Evolutionary conservation across 2,888 invertebrate species (phyloP).

Genomic region (Caenorhabditis angaria): DNA sequence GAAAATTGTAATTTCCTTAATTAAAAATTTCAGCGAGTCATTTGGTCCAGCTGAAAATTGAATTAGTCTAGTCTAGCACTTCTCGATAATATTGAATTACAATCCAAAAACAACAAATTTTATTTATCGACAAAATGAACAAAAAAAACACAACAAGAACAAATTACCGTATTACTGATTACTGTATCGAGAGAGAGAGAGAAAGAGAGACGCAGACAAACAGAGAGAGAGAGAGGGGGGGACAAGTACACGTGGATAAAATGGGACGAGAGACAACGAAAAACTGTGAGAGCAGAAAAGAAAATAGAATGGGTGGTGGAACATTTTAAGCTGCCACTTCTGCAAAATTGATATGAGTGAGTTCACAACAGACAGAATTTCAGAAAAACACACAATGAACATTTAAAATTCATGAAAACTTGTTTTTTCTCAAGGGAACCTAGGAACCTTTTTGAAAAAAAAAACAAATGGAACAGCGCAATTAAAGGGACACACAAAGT

Average conservation of each 20-base stretch:
- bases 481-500: neutral
- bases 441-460: neutral
- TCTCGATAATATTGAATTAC: too few relatives aligned
- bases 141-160: neutral
- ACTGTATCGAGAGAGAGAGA: neutral
- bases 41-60: too few relatives aligned
- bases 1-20: too few relatives aligned
- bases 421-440: neutral
- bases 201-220: neutral
- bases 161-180: neutral
- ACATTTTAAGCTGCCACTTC: neutral
- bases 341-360: neutral
- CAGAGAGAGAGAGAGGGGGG: neutral
- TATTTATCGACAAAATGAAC: neutral
- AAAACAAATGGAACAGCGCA: neutral
- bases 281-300: neutral
- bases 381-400: too few relatives aligned
- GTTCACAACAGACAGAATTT: too few relatives aligned
- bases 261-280: conserved; percentile 6
- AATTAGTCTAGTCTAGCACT: too few relatives aligned
- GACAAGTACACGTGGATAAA: conserved; percentile 8
- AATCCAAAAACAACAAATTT: neutral
- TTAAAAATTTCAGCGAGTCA: too few relatives aligned
- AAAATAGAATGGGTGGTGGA: neutral
- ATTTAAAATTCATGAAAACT: too few relatives aligned